Base-by-base conservation (phyloP, 2,113 vertebrate species). In the Dicrurus megarhynchus region DNA sequence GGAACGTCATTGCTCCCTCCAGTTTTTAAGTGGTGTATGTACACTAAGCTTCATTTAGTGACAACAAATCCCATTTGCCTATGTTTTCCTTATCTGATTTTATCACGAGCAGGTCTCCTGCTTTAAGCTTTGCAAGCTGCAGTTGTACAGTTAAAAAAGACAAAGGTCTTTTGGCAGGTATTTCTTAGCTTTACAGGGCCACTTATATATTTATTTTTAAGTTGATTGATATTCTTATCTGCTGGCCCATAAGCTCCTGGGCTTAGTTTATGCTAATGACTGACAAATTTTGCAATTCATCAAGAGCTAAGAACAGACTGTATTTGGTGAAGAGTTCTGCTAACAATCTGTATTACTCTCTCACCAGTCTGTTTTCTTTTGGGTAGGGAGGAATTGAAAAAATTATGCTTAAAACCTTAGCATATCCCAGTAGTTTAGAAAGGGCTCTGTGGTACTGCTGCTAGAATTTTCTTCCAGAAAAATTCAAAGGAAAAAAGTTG, bases 191-290 rank as follows among this genome's bases (percentile, higher is more conserved):
- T 94, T 80, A 44, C 11, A 7, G 11, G 39, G 10, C 39, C 35
- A 67, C 42, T 89, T 91, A 28, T 64, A 82, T 64, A 74, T 85
- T 91, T 95, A 95, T 93, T 93, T 91, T 91, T n/a, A 76, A 67
- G 37, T n/a, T 94, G 78, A 89, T 94, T 93, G 57, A 76, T 87
- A 95, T 91, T 94, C 55, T 91, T 44, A 74, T 93, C 70, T 93
- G 46, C 59, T 80, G 42, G 87, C 18, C 70, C 84, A 35, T 91
- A 91, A 96, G 17, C 42, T 94, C 87, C 41, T 82, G 81, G 49
- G 81, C 3, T 94, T 96, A 83, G 81, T 91, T 95, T 90, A 91
- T 89, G 84, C 59, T 96, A 85, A 87, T 94, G 82, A 91, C 70
- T 94, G 93, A 94, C 78, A 91, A 93, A 55, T 83, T 91, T 94